Evolutionary conservation across 2,113 vertebrate species (phyloP).

Genomic region (Nerophis lumbriciformis): DNA sequence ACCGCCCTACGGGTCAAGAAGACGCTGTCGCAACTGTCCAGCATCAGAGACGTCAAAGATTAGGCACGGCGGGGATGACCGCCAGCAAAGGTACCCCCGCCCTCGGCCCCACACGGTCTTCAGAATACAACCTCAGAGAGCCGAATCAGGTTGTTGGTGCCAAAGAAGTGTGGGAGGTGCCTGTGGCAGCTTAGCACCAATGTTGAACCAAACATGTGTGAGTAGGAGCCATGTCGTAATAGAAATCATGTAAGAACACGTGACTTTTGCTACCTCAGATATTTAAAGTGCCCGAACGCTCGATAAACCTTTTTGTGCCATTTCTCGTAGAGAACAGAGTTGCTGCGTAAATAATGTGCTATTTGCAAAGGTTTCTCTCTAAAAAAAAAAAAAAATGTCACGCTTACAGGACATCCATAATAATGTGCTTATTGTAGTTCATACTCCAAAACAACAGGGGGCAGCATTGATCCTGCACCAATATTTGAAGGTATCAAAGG

Average conservation of each 20-base stretch:
- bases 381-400: constrained; percentile 7
- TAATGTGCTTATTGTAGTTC: constrained; percentile 4
- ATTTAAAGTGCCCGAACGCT: constrained; percentile 68
- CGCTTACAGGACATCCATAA: constrained; percentile 1
- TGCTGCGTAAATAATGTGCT: constrained; percentile 27
- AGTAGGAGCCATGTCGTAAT: constrained; percentile 39
- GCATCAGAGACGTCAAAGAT: constrained; percentile 71
- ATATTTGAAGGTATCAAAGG: not conserved
- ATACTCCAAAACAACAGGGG: not conserved
- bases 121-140: constrained; percentile 24
- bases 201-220: constrained; percentile 25
- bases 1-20: constrained; percentile 96
- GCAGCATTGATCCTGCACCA: not conserved
- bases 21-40: constrained; percentile 83
- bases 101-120: not conserved
- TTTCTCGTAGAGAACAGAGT: constrained; percentile 43
- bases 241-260: constrained; percentile 34
- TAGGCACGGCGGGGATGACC: constrained; percentile 24
- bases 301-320: constrained; percentile 64
- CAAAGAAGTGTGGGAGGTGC: constrained; percentile 44
- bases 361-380: constrained; percentile 29
- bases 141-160: constrained; percentile 42
- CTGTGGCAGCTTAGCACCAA: constrained; percentile 21
- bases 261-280: constrained; percentile 71
- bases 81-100: not conserved